Base-by-base conservation (phyloP, 2,888 invertebrate genomes). In the Nomada ruficornis region DNA sequence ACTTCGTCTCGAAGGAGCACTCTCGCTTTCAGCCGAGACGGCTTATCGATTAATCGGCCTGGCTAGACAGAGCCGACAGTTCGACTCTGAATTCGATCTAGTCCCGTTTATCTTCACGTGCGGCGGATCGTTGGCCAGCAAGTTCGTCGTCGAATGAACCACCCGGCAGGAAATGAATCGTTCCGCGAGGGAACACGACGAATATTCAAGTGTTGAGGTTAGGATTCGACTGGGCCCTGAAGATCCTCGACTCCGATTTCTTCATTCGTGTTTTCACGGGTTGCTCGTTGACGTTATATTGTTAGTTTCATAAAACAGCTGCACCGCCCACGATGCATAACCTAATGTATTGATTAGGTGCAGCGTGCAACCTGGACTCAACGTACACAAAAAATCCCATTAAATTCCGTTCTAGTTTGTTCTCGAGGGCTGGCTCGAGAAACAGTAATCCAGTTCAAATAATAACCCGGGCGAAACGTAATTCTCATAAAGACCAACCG, bases 31-130 rank as follows among this genome's bases (percentile, higher is more conserved):
- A 54, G 62, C 60, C 63, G 77, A 65, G 76, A 77, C 77, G 69
- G 72, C 72, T 84, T 83, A 87, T 90, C 88, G 88, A 89, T 88
- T 86, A 89, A 85, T 84, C 86, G 83, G 75, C 70, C 68, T 18
- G 68, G 65, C 62, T 52, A 44, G 68, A 75, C 74, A 71, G 75
- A 70, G 71, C 65, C 62, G 36, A 36, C 59, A 64, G 47, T 63
- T 26, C 70, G 68, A 20, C 47, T 67, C 67, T 52, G 74, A 57
- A 71, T 57, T 74, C 79, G 80, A 85, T 71, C 74, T 26, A 57
- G 55, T 50, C 44, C 55, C 71, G 86, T 85, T 79, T 73, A 71
- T 77, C 83, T 68, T 83, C 44, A 29, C 42, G 26, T n/a, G 55
- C n/a, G 47, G n/a, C 52, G 76, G 69, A 44, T 23, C 18, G n/a